Base-by-base conservation (phyloP, 2,797 vertebrate species). In the Eulemur rubriventer region DNA sequence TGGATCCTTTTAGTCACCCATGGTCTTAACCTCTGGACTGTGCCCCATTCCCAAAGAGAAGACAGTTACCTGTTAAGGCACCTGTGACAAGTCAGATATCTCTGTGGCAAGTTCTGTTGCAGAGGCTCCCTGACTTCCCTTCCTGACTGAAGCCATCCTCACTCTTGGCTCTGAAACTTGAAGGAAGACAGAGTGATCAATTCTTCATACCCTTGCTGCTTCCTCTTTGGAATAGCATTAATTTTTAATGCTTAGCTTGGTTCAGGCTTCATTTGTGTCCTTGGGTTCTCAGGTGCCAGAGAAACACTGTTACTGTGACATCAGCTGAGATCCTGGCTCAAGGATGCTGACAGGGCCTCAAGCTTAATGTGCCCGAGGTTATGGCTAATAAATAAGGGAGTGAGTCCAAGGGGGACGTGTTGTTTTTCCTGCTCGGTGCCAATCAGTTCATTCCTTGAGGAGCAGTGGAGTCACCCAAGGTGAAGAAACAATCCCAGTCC, bases 381-480 rank as follows among this genome's bases (percentile, higher is more conserved):
- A 48, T 18, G 52, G 92, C 43, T 78, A 76, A 76, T 61, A 86
- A 46, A 55, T 22, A 55, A 90, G 7, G 33, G 41, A 92, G 24
- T 16, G n/a, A 85, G 20, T 89, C 91, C 67, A 92, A 59, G 86
- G n/a, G 12, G 24, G n/a, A 65, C 26, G 38, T 69, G 52, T 76
- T 61, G 2, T 78, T 85, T 82, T 79, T 57, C 43, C 73, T 52
- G 43, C 65, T 85, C 2, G 0, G 41, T 87, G 92, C 57, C 76
- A 72, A 2, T 67, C 82, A 78, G n/a, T 81, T 97, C 70, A 85
- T 76, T 88, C 87, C 48, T 81, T 81, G 69, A 83, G 50, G 50
- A 82, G 33, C 72, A 63, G 38, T 13, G 24, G 88, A 72, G 75
- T 93, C 67, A 81, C n/a, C 48, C 59, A 76, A 95, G 76, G 91